phyloP scores from a whole-genome alignment of 2,797 vertebrate genomes.

The Rhabdomys pumilio region DNA sequence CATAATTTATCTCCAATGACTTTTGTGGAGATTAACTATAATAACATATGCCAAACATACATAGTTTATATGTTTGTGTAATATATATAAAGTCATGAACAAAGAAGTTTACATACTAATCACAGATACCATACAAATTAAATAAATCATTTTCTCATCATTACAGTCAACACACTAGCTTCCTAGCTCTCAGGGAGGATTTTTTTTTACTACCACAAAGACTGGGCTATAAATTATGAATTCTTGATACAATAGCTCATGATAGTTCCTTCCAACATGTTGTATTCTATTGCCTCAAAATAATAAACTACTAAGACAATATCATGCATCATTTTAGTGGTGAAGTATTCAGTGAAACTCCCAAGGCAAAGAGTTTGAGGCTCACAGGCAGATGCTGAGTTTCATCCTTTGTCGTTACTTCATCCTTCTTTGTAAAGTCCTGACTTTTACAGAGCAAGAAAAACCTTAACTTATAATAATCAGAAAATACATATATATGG shows the following conservation, averaged over 20 bases:
- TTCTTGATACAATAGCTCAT: slow-evolving; percentile 80
- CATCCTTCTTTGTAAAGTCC: slow-evolving; percentile 62
- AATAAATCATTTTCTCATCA: slow-evolving; percentile 36
- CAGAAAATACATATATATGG: slow-evolving; percentile 58
- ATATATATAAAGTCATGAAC: slow-evolving; percentile 36
- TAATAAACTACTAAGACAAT: slow-evolving; percentile 82
- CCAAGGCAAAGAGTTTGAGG: slow-evolving; percentile 28
- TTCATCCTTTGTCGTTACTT: slow-evolving; percentile 69
- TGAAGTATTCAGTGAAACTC: slow-evolving; percentile 77
- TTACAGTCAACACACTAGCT: neutral
- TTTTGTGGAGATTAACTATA: slow-evolving; percentile 1
- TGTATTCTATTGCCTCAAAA: slow-evolving; percentile 81
- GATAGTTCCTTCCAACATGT: slow-evolving; percentile 74
- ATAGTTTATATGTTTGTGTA: slow-evolving; percentile 12
- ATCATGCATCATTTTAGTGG: slow-evolving; percentile 82
- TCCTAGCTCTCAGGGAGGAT: slow-evolving; percentile 43
- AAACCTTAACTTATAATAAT: slow-evolving; percentile 67
- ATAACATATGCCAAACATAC: neutral
- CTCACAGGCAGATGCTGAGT: slow-evolving; percentile 35
- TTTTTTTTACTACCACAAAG: slow-evolving; percentile 75
- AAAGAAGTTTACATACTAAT: slow-evolving; percentile 51
- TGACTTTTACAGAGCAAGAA: slow-evolving; percentile 70
- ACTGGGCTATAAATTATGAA: slow-evolving; percentile 77
- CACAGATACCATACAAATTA: neutral
- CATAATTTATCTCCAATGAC: slow-evolving; percentile 13